A percentile compares a stretch with the other conserved stretches of the same genome.
Evolutionary conservation across 2,797 vertebrate species (phyloP).

Genomic region (Clarias pachynema): DNA sequence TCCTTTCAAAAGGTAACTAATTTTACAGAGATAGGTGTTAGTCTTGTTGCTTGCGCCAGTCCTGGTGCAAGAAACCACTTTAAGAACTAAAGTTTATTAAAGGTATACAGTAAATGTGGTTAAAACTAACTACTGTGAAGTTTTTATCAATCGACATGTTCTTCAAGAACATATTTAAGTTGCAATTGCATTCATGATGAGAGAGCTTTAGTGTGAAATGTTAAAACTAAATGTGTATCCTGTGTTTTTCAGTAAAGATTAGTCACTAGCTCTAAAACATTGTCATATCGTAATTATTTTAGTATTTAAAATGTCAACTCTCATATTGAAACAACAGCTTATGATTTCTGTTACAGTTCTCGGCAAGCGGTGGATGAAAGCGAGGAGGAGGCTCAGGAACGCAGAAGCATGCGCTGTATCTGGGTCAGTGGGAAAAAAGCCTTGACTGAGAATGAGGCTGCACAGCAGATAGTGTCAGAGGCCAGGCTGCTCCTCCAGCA

Average conservation of each 20-base stretch:
- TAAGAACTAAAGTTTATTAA: background rate
- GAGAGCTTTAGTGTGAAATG: background rate
- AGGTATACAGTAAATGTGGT: background rate
- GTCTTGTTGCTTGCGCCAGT: background rate
- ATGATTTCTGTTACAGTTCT: slow-evolving; percentile 64
- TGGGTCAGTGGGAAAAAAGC: slow-evolving; percentile 87
- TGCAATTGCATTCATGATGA: background rate
- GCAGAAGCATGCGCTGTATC: slow-evolving; percentile 79
- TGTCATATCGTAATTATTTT: background rate
- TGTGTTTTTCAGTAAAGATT: background rate
- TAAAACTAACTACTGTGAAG: background rate
- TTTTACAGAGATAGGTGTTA: background rate
- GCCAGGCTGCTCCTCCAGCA: slow-evolving; percentile 86
- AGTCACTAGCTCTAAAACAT: background rate
- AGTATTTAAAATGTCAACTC: background rate
- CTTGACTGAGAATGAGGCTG: slow-evolving; percentile 88
- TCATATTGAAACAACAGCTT: background rate
- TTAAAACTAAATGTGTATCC: background rate
- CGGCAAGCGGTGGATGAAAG: slow-evolving; percentile 91
- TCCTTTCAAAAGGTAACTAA: slow-evolving; percentile 90
- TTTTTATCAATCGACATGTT: background rate
- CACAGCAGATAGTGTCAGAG: slow-evolving; percentile 85
- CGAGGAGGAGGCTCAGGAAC: slow-evolving; percentile 86
- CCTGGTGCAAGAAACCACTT: background rate
- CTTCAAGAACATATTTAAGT: background rate